A percentile compares a stretch with the other conserved stretches of the same genome.
phyloP scores from a whole-genome alignment of 2,888 invertebrate genomes.

The Acanthacorydalis orientalis region DNA sequence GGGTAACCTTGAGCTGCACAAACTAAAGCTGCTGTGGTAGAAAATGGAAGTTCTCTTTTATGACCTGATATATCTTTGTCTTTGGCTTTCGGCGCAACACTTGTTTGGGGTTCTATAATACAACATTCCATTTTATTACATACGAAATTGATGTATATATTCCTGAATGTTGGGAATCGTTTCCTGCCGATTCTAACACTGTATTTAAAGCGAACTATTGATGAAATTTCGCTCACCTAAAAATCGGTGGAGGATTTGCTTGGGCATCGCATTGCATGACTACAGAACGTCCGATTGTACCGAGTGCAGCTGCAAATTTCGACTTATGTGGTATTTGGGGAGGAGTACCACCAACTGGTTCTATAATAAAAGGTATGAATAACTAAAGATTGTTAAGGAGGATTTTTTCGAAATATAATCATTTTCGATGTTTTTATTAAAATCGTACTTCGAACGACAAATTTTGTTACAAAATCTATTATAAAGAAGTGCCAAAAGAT shows the following conservation, averaged over 20 bases:
- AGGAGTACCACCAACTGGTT: slow-evolving; percentile 39
- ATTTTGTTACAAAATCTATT: too few relatives aligned
- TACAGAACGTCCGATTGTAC: slow-evolving; percentile 14
- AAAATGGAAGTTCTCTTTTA: too few relatives aligned
- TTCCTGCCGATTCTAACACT: too few relatives aligned
- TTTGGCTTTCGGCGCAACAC: slow-evolving; percentile 33
- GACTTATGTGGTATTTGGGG: slow-evolving; percentile 33
- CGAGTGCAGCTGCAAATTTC: slow-evolving; percentile 24
- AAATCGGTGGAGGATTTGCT: slow-evolving; percentile 30
- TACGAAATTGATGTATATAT: too few relatives aligned
- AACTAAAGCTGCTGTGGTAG: slow-evolving; percentile 23
- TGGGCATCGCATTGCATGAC: slow-evolving; percentile 37
- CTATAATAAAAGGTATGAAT: slow-evolving; percentile 18
- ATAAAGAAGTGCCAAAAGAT: too few relatives aligned
- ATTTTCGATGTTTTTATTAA: too few relatives aligned
- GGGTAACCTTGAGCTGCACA: slow-evolving; percentile 33
- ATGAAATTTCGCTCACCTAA: slow-evolving; percentile 23
- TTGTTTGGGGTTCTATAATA: slow-evolving; percentile 16
- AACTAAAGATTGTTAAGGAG: too few relatives aligned
- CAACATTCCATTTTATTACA: too few relatives aligned
- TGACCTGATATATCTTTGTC: slow-evolving; percentile 26
- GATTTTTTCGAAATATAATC: too few relatives aligned
- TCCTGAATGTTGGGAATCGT: too few relatives aligned
- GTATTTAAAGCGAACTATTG: too few relatives aligned
- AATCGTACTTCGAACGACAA: too few relatives aligned